Evolutionary conservation across 2,113 vertebrate species (phyloP).

Genomic region (Ranitomeya variabilis): DNA sequence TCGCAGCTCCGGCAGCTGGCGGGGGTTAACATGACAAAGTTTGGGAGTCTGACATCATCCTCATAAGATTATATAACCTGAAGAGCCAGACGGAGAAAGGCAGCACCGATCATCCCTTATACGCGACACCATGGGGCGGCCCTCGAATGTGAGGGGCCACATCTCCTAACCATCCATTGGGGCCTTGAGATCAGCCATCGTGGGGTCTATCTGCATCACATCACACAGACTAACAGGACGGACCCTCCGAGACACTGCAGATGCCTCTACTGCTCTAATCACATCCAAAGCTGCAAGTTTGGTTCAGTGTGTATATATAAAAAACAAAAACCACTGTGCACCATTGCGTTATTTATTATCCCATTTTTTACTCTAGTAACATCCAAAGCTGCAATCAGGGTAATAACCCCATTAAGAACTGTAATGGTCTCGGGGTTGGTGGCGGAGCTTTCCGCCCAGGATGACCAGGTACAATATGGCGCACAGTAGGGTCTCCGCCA

Average conservation of each 20-base stretch:
- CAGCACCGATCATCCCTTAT: not conserved
- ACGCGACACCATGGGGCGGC: not conserved
- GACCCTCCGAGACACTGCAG: no score
- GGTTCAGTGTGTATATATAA: no score
- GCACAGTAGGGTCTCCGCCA: no score
- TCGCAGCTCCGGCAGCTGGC: constrained; percentile 1
- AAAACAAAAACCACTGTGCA: no score
- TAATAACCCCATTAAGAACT: not conserved
- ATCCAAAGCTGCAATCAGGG: not conserved
- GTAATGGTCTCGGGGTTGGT: not conserved
- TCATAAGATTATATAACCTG: constrained; percentile 39
- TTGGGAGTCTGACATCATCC: constrained; percentile 5
- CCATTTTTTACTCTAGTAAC: not conserved
- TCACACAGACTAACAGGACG: not conserved
- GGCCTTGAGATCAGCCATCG: no score
- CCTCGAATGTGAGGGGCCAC: not conserved
- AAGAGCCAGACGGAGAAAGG: constrained; percentile 3
- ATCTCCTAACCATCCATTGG: not conserved
- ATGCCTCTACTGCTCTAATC: not conserved
- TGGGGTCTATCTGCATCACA: not conserved
- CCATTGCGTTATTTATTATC: no score
- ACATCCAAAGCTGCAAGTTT: not conserved
- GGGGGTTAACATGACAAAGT: not conserved
- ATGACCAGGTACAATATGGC: not conserved
- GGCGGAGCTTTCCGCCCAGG: not conserved